phyloP scores from a whole-genome alignment of 2,797 vertebrate genomes.

The Melanotaenia maccullochi region DNA sequence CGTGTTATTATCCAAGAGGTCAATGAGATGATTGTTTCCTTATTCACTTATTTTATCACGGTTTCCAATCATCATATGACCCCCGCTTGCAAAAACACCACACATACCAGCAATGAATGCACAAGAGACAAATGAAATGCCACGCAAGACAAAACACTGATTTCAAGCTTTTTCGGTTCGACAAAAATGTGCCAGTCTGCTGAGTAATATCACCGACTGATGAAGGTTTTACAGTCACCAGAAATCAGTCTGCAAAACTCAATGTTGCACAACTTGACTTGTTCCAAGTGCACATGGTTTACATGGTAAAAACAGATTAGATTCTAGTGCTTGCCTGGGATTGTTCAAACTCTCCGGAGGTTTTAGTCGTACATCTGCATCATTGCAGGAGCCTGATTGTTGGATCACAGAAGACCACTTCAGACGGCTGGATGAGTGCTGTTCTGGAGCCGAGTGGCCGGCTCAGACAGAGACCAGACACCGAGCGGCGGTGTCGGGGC shows the following conservation, averaged over 20 bases:
- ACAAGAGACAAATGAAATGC: constrained; percentile 56
- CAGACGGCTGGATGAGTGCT: constrained; percentile 33
- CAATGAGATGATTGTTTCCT: constrained; percentile 70
- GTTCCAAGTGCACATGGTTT: neutral
- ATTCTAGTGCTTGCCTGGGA: neutral
- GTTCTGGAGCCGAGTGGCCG: constrained; percentile 47
- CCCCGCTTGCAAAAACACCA: constrained; percentile 26
- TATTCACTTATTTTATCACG: constrained; percentile 52
- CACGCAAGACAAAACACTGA: constrained; percentile 14
- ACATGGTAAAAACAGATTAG: neutral
- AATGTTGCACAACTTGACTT: neutral
- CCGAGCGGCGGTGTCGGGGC: constrained; percentile 23
- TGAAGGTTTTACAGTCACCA: neutral
- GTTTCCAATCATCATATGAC: constrained; percentile 72
- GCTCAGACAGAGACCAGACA: constrained; percentile 40
- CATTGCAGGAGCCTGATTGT: neutral
- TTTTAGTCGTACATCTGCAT: constrained; percentile 10
- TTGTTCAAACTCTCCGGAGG: neutral
- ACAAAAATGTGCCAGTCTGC: too few species aligned
- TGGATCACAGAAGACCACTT: constrained; percentile 31
- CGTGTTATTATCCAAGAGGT: constrained; percentile 55
- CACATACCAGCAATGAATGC: constrained; percentile 56
- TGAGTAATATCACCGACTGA: neutral
- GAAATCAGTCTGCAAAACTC: too few species aligned
- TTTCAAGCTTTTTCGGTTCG: constrained; percentile 20